Evolutionary conservation across 37 sponge, comb jelly and placozoan species (phyloP), one percentile per base, ranked within the genome.

Genomic region (Tethya wilhelma): DNA sequence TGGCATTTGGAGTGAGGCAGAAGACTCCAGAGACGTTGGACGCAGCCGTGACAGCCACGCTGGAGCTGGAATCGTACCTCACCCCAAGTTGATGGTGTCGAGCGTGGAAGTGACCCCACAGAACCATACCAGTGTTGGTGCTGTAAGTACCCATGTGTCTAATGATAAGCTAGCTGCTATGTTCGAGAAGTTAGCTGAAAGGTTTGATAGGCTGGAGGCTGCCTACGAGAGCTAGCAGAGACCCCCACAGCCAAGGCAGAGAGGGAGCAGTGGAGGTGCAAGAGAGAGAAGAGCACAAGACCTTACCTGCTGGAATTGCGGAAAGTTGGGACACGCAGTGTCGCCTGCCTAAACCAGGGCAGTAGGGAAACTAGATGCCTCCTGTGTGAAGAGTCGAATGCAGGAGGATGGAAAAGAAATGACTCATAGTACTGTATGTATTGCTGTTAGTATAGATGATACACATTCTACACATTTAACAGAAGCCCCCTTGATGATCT

Each of bases 41-140:
- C 28, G 79, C 63, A 29, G 79, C 84, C 5, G 89, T 89, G 20
- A 30, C 28, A 8, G 73, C 84, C 2, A 89, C 89, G 1, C 36
- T 78, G n/a, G 89, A 89, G 37, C 43, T 89, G 79, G 84, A 82
- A 59, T 67, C 82, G 3, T 88, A 75, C 58, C 41, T 67, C 1
- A 9, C 46, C 17, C 38, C 26, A 44, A 44, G 70, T 69, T 6
- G 28, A 55, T 14, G 2, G 69, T 39, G 23, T 2, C 12, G 38
- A 12, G 23, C 4, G 25, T 42, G 4, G 69, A 22, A 28, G 69
- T 3, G 2, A 44, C 19, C 44, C 44, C 28, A 8, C 4, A 34
- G 44, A 34, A 20, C 4, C 44, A 69, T 26, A 17, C 37, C 28
- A 4, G 65, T 4, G 70, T 69, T 19, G 44, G 44, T 59, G 62